phyloP scores from a whole-genome alignment of 2,113 vertebrate species.

The Urocitellus parryii region DNA sequence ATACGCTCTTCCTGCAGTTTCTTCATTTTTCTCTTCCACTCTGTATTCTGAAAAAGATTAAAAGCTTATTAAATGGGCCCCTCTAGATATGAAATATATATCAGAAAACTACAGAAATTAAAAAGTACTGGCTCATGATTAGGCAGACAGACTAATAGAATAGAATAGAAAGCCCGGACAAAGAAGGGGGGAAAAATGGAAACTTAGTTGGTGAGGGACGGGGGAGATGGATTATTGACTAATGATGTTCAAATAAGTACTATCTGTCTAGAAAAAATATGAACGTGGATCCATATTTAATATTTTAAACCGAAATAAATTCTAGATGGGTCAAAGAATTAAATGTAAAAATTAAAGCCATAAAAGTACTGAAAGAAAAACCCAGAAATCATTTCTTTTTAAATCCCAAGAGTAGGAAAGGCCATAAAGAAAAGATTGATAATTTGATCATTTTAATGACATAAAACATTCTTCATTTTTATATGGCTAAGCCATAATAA shows the following conservation, averaged over 20 bases:
- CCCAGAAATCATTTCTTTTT: background rate
- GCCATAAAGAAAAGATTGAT: background rate
- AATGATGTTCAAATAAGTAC: conserved; percentile 1
- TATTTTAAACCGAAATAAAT: conserved; percentile 37
- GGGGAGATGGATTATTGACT: background rate
- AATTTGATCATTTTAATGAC: background rate
- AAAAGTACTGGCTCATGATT: background rate
- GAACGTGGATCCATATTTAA: background rate
- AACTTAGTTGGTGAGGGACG: background rate
- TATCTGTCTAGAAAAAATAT: background rate
- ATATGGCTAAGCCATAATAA: background rate
- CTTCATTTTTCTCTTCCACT: conserved; percentile 83
- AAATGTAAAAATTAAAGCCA: conserved; percentile 1
- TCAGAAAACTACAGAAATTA: background rate
- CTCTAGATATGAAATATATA: background rate
- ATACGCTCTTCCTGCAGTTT: conserved; percentile 75
- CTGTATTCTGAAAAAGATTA: conserved; percentile 80
- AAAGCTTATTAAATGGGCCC: background rate
- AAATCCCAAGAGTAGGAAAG: background rate
- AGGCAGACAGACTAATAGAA: background rate
- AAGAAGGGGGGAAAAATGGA: background rate
- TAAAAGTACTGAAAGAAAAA: background rate
- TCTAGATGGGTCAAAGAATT: background rate
- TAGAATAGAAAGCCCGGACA: background rate
- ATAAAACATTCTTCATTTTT: background rate